Percentiles rank a stretch among this genome's conserved stretches.
Conservation (phyloP, 2,797 vertebrate genomes). For the Thaleichthys pacificus region DNA sequence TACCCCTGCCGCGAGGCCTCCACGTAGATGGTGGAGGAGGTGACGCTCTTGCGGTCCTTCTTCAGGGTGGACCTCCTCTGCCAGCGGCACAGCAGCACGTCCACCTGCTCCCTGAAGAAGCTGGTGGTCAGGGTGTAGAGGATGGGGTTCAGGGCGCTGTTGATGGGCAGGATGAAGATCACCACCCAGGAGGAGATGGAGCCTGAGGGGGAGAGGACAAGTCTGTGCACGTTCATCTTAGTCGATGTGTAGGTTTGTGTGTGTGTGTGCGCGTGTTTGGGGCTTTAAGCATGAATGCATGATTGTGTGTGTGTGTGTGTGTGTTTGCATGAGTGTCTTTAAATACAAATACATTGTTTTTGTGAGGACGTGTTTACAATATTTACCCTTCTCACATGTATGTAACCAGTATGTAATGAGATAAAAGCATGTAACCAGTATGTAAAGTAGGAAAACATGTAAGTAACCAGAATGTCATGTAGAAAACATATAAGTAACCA, state of each 20-base stretch:
- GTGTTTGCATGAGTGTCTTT: neutral
- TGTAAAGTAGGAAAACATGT: neutral
- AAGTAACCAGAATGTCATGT: neutral
- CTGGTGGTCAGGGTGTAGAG: conserved; percentile 81
- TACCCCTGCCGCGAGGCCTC: conserved; percentile 54
- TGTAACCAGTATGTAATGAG: neutral
- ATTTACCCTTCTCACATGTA: no score
- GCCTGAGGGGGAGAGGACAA: conserved; percentile 43
- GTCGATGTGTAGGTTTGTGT: neutral
- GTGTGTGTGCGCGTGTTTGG: neutral
- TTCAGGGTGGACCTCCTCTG: conserved; percentile 66
- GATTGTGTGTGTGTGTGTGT: neutral
- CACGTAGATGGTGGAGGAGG: conserved; percentile 69
- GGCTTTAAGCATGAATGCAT: neutral
- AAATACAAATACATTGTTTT: no score
- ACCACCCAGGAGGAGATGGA: conserved; percentile 81
- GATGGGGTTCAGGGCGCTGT: conserved; percentile 83
- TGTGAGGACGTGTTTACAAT: no score
- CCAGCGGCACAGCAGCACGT: conserved; percentile 76
- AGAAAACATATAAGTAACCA: no score
- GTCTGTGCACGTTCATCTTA: no score
- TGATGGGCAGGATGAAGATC: conserved; percentile 82
- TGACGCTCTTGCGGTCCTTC: conserved; percentile 74
- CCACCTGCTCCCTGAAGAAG: conserved; percentile 84
- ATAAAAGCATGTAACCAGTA: no score